phyloP scores from a whole-genome alignment of 2,888 invertebrate species.

The Protophormia terraenovae region DNA sequence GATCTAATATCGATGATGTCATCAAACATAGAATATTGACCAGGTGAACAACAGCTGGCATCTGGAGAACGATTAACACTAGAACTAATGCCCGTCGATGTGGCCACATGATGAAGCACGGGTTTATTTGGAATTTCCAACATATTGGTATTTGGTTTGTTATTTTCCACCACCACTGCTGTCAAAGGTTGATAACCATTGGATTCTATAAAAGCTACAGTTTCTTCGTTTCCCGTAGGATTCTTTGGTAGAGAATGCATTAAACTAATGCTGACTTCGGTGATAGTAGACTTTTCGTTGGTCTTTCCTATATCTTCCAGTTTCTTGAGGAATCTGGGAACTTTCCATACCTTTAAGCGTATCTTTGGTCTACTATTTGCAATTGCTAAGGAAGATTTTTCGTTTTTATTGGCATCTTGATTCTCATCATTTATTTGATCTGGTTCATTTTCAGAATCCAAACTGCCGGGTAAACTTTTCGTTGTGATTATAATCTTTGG shows the following conservation, averaged over 20 bases:
- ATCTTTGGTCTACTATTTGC: slow-evolving; percentile 68
- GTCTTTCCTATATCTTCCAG: slow-evolving; percentile 81
- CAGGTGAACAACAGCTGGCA: slow-evolving; percentile 81
- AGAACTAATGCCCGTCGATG: slow-evolving; percentile 71
- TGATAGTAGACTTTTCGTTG: slow-evolving; percentile 69
- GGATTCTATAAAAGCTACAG: slow-evolving; percentile 75
- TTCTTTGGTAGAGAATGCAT: slow-evolving; percentile 66
- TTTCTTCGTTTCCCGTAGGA: slow-evolving; percentile 72
- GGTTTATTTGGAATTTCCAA: slow-evolving; percentile 81
- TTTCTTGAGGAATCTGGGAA: slow-evolving; percentile 86
- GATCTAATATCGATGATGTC: slow-evolving; percentile 88
- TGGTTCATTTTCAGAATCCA: slow-evolving; percentile 90
- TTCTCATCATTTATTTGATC: slow-evolving; percentile 82
- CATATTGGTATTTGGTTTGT: slow-evolving; percentile 79
- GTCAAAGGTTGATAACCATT: slow-evolving; percentile 86
- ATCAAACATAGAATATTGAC: slow-evolving; percentile 83
- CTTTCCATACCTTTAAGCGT: slow-evolving; percentile 85
- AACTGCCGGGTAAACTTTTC: slow-evolving; percentile 90
- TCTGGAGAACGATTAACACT: slow-evolving; percentile 72
- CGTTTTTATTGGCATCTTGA: slow-evolving; percentile 72
- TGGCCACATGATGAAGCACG: slow-evolving; percentile 74
- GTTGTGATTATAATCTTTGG: slow-evolving; percentile 84
- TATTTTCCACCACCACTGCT: slow-evolving; percentile 84
- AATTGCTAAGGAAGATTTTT: slow-evolving; percentile 65
- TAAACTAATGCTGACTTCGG: slow-evolving; percentile 65